These are phyloP conservation scores for Isurus oxyrinchus DNA, from an alignment of 2,113 vertebrate genomes.

Conservation along the genomic window DNA sequence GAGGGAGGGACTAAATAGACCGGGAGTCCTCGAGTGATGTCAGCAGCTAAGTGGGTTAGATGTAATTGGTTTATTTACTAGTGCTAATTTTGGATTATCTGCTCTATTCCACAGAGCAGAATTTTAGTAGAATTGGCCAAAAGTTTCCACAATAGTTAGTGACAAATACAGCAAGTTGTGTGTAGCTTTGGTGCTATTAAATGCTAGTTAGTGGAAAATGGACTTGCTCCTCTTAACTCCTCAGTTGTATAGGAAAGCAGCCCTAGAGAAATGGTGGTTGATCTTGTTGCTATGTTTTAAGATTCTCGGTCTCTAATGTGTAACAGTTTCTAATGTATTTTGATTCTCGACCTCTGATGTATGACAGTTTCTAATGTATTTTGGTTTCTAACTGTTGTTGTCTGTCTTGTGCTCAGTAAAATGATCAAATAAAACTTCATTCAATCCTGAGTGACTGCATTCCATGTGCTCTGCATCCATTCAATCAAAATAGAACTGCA, in stretches of 20 bases:
- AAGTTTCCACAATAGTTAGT: neutral
- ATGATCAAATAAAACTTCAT: neutral
- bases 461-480: neutral
- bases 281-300: neutral
- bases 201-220: neutral
- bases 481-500: neutral
- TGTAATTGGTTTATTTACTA: neutral
- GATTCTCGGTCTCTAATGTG: neutral
- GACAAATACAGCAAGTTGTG: neutral
- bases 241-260: neutral
- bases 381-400: neutral
- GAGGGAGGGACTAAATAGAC: neutral
- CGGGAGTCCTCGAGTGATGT: neutral
- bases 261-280: neutral
- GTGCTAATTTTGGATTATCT: neutral
- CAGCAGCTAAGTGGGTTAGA: neutral
- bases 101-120: neutral
- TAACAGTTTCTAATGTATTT: neutral
- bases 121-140: neutral
- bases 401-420: conserved; percentile 11
- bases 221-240: neutral
- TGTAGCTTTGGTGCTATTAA: neutral
- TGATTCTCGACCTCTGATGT: neutral
- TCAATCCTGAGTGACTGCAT: neutral
- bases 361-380: neutral